Evolutionary conservation across 2,797 vertebrate genomes (phyloP), one percentile per base, ranked within the genome.

Genomic region (Sebastes trivittatus): DNA sequence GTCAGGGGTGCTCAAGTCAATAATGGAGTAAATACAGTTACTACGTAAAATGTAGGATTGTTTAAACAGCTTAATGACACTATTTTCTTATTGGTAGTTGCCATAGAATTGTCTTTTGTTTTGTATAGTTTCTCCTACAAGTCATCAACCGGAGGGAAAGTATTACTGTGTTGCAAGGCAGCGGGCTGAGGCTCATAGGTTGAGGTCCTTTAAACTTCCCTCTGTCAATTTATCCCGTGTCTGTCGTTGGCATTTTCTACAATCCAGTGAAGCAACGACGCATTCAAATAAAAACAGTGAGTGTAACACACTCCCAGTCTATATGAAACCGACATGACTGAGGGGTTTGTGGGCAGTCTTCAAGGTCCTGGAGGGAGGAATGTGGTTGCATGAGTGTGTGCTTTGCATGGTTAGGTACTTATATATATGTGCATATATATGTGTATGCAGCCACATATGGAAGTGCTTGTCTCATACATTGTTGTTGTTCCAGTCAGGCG

Each of bases 401-500:
- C 83, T 87, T 89, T 85, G 73, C 77, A 75, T 66, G 71, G 76
- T 82, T 75, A 84, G 76, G 77, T 85, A 73, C 81, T 75, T 82
- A 72, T 71, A 58, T 63, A 65, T 77, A 20, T 85, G 63, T 77
- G 75, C 46, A 27, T 82, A 56, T 78, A 29, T 29, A 66, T 72
- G 77, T 87, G 83, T 78, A 60, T 25, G 74, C 67, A 78, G 87
- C 72, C 94, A 92, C 95, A 96, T 91, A 95, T 95, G 93, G 95
- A 96, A 97, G 93, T 80, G 56, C 91, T 95, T 94, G 88, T 87
- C 89, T 88, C 68, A 56, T 90, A 91, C 93, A 85, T 71, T 91
- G 86, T 93, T 92, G 92, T 89, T 95, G 93, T 95, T 94, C 90
- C 92, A 93, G 94, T 88, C 83, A 90, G 88, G 78, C 91, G 18